Conservation (phyloP, 2,888 invertebrate species). For the Dexiosoma caninum region DNA sequence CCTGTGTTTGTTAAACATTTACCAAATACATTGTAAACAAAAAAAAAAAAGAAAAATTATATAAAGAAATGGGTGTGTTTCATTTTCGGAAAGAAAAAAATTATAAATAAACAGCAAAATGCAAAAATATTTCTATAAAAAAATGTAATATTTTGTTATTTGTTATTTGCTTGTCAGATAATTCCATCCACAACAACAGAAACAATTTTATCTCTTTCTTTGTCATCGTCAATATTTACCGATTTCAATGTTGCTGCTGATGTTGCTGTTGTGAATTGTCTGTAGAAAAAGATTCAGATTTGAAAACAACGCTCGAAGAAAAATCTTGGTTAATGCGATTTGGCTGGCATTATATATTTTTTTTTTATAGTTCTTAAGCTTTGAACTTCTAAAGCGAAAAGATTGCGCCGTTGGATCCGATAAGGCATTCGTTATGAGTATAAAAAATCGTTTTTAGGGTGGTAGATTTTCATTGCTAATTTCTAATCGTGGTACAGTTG, state of each 20-base stretch:
- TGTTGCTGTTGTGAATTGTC: conserved; percentile 3
- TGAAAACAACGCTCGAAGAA: conserved; percentile 20
- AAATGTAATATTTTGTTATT: neutral
- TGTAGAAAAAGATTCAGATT: neutral
- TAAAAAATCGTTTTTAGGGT: too few relatives aligned
- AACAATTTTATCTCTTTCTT: conserved; percentile 25
- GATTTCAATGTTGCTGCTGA: conserved; percentile 25
- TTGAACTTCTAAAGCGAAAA: too few relatives aligned
- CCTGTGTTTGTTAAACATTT: conserved; percentile 27
- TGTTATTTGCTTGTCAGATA: neutral
- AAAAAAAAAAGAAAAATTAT: conserved; percentile 14
- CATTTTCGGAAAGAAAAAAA: neutral
- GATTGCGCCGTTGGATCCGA: too few relatives aligned
- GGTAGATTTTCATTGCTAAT: too few relatives aligned
- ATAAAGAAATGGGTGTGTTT: conserved; percentile 53
- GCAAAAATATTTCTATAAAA: conserved; percentile 26
- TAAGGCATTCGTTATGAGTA: too few relatives aligned
- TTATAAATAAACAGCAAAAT: conserved; percentile 7
- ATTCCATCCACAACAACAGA: conserved; percentile 4
- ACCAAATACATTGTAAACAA: conserved; percentile 47
- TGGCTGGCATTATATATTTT: too few relatives aligned
- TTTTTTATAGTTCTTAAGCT: too few relatives aligned
- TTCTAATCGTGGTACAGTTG: too few relatives aligned
- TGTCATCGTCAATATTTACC: conserved; percentile 44
- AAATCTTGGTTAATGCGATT: neutral